Evolutionary conservation across 2,113 vertebrate species (phyloP).

Genomic region (Acanthisitta chloris): DNA sequence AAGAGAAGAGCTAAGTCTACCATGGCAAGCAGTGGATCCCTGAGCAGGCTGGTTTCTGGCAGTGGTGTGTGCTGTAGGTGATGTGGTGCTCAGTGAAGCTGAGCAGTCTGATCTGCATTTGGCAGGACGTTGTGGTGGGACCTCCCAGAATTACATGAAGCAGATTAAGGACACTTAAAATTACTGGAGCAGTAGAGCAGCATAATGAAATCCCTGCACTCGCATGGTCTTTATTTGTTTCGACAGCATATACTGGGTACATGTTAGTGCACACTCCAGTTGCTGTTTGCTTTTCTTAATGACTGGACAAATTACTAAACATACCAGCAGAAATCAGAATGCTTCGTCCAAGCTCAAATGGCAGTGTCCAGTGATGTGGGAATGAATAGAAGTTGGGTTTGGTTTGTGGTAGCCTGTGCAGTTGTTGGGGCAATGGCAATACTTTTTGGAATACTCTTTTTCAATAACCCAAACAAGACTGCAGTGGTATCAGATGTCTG

Average conservation of each 20-base stretch:
- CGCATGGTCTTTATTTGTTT: background rate
- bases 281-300: accelerated
- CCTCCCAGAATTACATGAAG: background rate
- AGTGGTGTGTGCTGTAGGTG: accelerated
- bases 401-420: background rate
- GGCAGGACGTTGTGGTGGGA: background rate
- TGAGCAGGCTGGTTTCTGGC: background rate
- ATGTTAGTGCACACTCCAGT: accelerated
- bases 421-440: background rate
- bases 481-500: constrained; percentile 44
- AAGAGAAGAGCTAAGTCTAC: background rate
- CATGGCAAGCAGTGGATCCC: background rate
- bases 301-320: background rate
- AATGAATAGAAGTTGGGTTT: background rate
- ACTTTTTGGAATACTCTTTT: background rate
- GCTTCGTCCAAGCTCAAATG: background rate
- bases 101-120: background rate
- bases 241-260: background rate
- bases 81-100: background rate
- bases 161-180: background rate
- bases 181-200: background rate
- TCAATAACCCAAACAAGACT: constrained; percentile 10
- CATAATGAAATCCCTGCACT: background rate
- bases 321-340: background rate
- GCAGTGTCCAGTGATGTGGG: background rate